Conservation (phyloP, 1,140 invertebrate species). For the Copidosoma floridanum region DNA sequence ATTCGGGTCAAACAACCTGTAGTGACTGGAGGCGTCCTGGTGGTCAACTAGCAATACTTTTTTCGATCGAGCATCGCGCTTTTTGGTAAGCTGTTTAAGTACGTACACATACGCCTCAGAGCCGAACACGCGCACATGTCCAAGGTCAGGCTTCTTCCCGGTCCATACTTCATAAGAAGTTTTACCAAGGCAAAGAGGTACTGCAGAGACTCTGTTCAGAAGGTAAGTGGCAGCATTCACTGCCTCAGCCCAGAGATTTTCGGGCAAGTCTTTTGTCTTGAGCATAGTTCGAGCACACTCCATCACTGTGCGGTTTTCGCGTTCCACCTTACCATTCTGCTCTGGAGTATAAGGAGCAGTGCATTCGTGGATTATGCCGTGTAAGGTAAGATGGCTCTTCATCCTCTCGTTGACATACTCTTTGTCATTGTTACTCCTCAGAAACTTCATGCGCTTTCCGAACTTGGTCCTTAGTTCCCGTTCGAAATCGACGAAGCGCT, state of each 20-base stretch:
- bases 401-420: constrained; percentile 22
- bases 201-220: constrained; percentile 37
- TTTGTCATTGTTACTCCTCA: constrained; percentile 28
- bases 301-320: constrained; percentile 46
- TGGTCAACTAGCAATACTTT: neutral
- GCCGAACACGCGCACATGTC: constrained; percentile 26
- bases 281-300: constrained; percentile 49
- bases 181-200: constrained; percentile 33
- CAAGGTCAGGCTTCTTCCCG: constrained; percentile 34
- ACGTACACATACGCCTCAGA: constrained; percentile 34
- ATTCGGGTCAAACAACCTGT: neutral
- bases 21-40: neutral
- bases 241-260: constrained; percentile 53
- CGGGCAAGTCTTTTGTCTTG: constrained; percentile 35
- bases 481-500: constrained; percentile 42
- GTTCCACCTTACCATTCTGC: constrained; percentile 38
- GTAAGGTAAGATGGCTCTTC: constrained; percentile 9
- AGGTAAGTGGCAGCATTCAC: constrained; percentile 38
- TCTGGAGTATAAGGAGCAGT: constrained; percentile 44
- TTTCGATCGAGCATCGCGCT: neutral
- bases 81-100: constrained; percentile 30
- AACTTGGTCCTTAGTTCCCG: constrained; percentile 35
- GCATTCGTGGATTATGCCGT: constrained; percentile 30
- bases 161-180: constrained; percentile 42
- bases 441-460: constrained; percentile 22